These are phyloP conservation scores for Yponomeuta cagnagella DNA, from an alignment of 2,888 invertebrate species.

Conservation along the genomic window DNA sequence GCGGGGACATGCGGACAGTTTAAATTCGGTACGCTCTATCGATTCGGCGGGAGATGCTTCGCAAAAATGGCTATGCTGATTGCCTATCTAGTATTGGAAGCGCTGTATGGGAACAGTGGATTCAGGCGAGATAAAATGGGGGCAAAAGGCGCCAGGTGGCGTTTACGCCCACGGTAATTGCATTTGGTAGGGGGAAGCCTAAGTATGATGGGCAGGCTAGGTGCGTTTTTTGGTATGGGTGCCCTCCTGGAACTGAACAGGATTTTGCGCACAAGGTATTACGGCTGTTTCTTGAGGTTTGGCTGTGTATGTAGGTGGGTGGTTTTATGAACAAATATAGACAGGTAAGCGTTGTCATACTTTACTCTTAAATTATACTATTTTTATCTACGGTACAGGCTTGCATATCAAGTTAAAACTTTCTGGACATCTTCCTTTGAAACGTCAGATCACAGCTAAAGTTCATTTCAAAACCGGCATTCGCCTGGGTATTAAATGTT, in stretches of 20 bases:
- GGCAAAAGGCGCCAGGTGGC: neutral
- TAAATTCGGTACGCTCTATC: conserved; percentile 68
- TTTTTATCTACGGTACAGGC: too few species aligned
- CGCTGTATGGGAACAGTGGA: neutral
- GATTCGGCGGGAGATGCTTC: conserved; percentile 44
- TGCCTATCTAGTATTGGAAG: conserved; percentile 2
- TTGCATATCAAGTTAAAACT: neutral
- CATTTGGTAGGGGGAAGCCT: neutral
- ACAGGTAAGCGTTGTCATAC: too few species aligned
- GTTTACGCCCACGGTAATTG: neutral
- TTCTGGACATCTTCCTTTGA: too few species aligned
- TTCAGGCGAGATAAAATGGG: neutral
- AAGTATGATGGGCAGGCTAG: conserved; percentile 1
- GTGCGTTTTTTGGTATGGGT: neutral
- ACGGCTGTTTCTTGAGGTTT: neutral
- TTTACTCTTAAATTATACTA: too few species aligned
- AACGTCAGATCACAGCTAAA: neutral
- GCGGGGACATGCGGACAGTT: conserved; percentile 71
- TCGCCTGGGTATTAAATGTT: conserved; percentile 8
- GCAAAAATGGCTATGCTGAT: conserved; percentile 11
- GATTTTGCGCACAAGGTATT: neutral
- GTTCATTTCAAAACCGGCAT: neutral
- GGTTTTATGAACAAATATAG: too few species aligned
- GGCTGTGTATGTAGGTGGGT: neutral
- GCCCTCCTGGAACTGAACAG: neutral